These are phyloP conservation scores for Asbolus verrucosus DNA, from an alignment of 1,140 invertebrate species.

Conservation along the genomic window DNA sequence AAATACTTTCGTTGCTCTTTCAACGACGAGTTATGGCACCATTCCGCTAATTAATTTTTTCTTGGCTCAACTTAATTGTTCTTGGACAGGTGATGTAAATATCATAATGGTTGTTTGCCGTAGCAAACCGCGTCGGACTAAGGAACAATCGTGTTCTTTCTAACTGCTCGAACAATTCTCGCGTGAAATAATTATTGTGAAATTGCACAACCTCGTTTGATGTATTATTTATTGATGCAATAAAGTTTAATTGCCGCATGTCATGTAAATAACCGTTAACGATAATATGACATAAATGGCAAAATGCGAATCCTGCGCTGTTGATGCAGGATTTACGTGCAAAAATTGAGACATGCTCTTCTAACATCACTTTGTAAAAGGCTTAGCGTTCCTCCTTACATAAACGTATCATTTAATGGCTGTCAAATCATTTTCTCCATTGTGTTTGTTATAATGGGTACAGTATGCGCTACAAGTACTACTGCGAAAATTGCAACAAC, in stretches of 20 bases:
- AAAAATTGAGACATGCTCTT: neutral
- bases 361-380: neutral
- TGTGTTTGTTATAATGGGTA: neutral
- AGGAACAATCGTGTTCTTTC: no score
- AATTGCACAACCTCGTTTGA: neutral
- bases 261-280: conserved; percentile 19
- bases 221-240: conserved; percentile 23
- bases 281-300: conserved; percentile 9
- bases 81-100: neutral
- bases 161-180: no score
- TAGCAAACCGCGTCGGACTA: no score
- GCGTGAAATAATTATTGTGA: conserved; percentile 7
- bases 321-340: neutral
- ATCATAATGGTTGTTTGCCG: neutral
- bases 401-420: conserved; percentile 3
- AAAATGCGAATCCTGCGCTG: conserved; percentile 13
- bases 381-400: neutral
- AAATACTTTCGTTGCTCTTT: neutral
- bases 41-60: neutral
- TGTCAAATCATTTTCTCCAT: conserved; percentile 7
- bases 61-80: neutral
- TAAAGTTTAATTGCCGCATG: conserved; percentile 22
- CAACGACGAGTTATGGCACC: neutral
- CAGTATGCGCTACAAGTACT: neutral
- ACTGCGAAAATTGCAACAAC: neutral